Evolutionary conservation across 2,888 invertebrate species (phyloP).

Genomic region (Limnephilus auricula): DNA sequence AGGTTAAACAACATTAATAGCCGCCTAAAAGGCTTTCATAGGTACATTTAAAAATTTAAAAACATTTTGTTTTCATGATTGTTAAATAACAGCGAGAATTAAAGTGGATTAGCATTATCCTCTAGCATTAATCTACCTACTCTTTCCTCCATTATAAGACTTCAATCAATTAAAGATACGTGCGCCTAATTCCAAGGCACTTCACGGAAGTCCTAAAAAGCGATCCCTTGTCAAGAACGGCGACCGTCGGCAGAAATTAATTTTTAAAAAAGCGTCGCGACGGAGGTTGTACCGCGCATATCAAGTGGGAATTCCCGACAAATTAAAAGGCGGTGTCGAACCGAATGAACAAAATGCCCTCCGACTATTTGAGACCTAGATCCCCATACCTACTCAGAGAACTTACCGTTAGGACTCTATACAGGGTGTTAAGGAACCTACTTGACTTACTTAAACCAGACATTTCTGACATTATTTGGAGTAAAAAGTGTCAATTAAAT

Average conservation of each 20-base stretch:
- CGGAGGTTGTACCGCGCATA: slow-evolving; percentile 59
- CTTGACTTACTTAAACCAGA: too few relatives aligned
- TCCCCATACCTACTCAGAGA: background rate
- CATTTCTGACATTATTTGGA: too few relatives aligned
- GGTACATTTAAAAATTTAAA: background rate
- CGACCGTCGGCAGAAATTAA: slow-evolving; percentile 49
- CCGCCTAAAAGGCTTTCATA: background rate
- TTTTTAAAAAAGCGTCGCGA: slow-evolving; percentile 62
- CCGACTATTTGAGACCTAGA: slow-evolving; percentile 3
- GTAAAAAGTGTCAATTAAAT: too few relatives aligned
- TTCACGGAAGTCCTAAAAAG: slow-evolving; percentile 30
- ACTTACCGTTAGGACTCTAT: background rate
- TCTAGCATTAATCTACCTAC: background rate
- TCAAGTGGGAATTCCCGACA: slow-evolving; percentile 62
- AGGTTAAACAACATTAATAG: background rate
- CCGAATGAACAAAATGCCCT: slow-evolving; percentile 64
- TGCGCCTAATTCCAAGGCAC: slow-evolving; percentile 36
- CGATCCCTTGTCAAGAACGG: slow-evolving; percentile 30
- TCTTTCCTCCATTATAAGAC: background rate
- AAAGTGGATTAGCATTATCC: background rate
- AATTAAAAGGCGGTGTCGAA: slow-evolving; percentile 65
- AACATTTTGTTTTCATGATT: background rate
- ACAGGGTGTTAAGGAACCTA: too few relatives aligned
- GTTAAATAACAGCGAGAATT: background rate
- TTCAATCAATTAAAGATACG: slow-evolving; percentile 39